Percentiles rank a stretch among this genome's conserved stretches.
These are phyloP conservation scores for Drosophila lacteicornis DNA, from an alignment of 1,140 invertebrate species.

Conservation along the genomic window DNA sequence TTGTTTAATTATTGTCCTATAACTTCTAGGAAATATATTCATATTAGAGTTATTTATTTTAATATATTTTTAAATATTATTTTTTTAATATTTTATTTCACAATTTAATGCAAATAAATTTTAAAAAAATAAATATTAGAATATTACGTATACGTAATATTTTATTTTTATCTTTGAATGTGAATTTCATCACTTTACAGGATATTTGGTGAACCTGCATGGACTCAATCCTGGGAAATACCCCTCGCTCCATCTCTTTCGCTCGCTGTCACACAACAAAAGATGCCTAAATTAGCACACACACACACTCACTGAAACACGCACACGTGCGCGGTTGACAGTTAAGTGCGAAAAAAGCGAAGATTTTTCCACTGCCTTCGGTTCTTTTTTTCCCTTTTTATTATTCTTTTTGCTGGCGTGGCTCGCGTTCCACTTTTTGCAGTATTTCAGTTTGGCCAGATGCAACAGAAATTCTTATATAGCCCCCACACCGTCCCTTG, in stretches of 20 bases:
- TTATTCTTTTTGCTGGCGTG: slow-evolving; percentile 20
- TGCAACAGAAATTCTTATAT: slow-evolving; percentile 50
- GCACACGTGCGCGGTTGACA: slow-evolving; percentile 19
- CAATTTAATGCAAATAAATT: too few species aligned
- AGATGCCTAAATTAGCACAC: slow-evolving; percentile 73
- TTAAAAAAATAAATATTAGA: too few species aligned
- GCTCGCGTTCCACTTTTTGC: slow-evolving; percentile 61
- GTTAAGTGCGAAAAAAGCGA: slow-evolving; percentile 64
- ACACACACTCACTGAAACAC: slow-evolving; percentile 26
- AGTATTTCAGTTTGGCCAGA: slow-evolving; percentile 48
- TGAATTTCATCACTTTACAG: neutral
- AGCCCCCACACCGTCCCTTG: slow-evolving; percentile 28
- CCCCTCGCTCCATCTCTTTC: neutral
- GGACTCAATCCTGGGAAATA: neutral
- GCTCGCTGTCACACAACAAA: slow-evolving; percentile 63
- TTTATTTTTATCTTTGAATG: too few species aligned
- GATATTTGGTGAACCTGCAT: neutral
- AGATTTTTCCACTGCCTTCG: slow-evolving; percentile 46
- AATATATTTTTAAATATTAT: too few species aligned
- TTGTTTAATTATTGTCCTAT: too few species aligned
- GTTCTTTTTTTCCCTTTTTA: slow-evolving; percentile 7
- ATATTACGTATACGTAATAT: slow-evolving; percentile 1
- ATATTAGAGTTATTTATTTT: too few species aligned
- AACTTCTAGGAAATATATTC: too few species aligned
- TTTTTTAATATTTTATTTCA: too few species aligned